phyloP scores from a whole-genome alignment of 2,888 invertebrate species.

The Trissolcus japonicus region DNA sequence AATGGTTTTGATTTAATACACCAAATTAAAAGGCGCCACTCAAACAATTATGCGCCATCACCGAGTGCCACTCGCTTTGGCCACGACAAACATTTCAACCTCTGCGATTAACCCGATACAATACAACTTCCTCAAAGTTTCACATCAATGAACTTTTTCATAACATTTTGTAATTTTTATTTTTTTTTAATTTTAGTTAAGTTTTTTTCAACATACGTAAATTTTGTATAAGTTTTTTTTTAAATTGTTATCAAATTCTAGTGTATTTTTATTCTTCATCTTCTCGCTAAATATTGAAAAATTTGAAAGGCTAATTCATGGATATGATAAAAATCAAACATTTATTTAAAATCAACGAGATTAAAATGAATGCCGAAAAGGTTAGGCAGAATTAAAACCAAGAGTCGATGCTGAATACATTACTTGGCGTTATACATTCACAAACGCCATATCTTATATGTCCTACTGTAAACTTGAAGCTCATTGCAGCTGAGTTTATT shows the following conservation, averaged over 20 bases:
- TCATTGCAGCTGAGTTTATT: conserved; percentile 46
- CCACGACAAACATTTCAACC: conserved; percentile 12
- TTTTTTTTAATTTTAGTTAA: background rate
- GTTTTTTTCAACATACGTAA: no score
- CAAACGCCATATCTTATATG: conserved; percentile 38
- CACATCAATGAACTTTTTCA: background rate
- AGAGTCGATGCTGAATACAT: conserved; percentile 31
- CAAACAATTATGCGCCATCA: conserved; percentile 28
- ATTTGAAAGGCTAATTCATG: background rate
- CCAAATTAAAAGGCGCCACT: conserved; percentile 35
- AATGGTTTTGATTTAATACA: conserved; percentile 46
- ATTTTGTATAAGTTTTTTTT: no score
- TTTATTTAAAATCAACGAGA: background rate
- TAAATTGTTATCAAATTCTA: no score
- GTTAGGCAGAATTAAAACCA: conserved; percentile 27
- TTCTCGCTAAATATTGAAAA: background rate
- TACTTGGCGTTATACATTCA: conserved; percentile 23
- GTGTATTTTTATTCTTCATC: no score
- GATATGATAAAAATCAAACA: background rate
- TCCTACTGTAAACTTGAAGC: conserved; percentile 41
- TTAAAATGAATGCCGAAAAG: conserved; percentile 34
- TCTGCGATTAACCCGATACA: background rate
- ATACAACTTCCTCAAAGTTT: background rate
- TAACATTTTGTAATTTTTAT: background rate
- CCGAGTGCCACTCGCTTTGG: conserved; percentile 25